phyloP scores from a whole-genome alignment of 2,888 invertebrate species.

The Phrixothrix hirtus region DNA sequence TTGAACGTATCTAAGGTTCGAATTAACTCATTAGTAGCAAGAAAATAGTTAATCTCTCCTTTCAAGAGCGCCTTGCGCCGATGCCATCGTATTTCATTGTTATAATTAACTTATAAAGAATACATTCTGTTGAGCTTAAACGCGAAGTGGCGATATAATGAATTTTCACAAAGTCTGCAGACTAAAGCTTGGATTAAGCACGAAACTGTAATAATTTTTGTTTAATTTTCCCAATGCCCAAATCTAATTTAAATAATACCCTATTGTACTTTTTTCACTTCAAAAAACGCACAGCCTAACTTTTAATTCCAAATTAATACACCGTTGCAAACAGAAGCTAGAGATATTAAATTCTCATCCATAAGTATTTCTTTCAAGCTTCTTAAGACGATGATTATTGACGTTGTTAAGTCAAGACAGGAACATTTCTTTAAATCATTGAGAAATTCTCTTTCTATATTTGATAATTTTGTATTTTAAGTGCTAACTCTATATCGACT shows the following conservation, averaged over 20 bases:
- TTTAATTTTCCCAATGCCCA: slow-evolving; percentile 28
- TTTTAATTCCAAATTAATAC: slow-evolving; percentile 8
- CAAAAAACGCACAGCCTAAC: slow-evolving; percentile 11
- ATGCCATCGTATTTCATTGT: slow-evolving; percentile 41
- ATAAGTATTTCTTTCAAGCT: too few species aligned
- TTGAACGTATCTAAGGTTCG: slow-evolving; percentile 5
- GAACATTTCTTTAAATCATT: too few species aligned
- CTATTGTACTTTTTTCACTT: slow-evolving; percentile 22
- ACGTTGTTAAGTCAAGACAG: too few species aligned
- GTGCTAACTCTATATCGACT: too few species aligned
- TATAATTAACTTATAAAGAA: slow-evolving; percentile 41
- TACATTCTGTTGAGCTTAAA: slow-evolving; percentile 34
- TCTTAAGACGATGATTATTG: too few species aligned
- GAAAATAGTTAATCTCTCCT: slow-evolving; percentile 23
- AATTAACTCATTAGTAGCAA: slow-evolving; percentile 20
- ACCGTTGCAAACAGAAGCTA: slow-evolving; percentile 2
- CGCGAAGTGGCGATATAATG: slow-evolving; percentile 29
- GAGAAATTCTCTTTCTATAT: too few species aligned
- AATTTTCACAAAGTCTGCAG: slow-evolving; percentile 27
- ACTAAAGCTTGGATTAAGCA: slow-evolving; percentile 29
- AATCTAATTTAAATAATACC: slow-evolving; percentile 30
- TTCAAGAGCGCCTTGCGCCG: slow-evolving; percentile 23
- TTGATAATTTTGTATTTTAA: too few species aligned
- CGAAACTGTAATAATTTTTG: slow-evolving; percentile 27
- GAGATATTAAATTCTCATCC: too few species aligned